phyloP scores from a whole-genome alignment of 2,113 vertebrate genomes.

The Aspiorhynchus laticeps region DNA sequence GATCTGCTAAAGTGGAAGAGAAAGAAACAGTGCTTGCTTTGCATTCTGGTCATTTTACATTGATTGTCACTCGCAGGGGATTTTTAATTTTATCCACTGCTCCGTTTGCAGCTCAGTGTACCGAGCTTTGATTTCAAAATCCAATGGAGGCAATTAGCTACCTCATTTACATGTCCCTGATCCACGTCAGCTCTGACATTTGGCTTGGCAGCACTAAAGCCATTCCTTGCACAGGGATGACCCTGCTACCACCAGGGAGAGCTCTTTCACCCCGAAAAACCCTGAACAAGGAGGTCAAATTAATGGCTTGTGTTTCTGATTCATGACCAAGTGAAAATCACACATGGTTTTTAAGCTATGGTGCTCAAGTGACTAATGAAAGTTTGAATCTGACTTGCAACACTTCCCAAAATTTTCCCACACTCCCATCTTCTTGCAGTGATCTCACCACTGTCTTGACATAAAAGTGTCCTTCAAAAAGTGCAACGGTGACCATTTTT shows the following conservation, averaged over 20 bases:
- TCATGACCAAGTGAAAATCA: too few species aligned
- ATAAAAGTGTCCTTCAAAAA: background rate
- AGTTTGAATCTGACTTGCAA: background rate
- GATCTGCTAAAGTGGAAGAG: slow-evolving; percentile 31
- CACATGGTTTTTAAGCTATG: background rate
- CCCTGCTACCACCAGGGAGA: background rate
- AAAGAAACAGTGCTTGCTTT: slow-evolving; percentile 13
- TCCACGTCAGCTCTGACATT: slow-evolving; percentile 41
- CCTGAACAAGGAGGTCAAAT: slow-evolving; percentile 22
- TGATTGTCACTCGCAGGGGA: slow-evolving; percentile 41
- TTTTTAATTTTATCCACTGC: slow-evolving; percentile 70
- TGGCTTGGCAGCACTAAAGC: background rate
- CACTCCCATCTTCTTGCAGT: background rate
- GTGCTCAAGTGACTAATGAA: background rate
- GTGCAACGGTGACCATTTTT: too few species aligned
- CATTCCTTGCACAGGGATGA: background rate
- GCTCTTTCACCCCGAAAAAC: slow-evolving; percentile 42
- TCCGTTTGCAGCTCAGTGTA: slow-evolving; percentile 62
- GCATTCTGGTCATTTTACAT: slow-evolving; percentile 26
- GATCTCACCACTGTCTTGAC: background rate
- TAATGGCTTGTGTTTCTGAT: background rate
- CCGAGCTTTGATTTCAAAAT: slow-evolving; percentile 75
- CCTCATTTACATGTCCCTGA: slow-evolving; percentile 72
- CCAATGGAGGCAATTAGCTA: slow-evolving; percentile 78
- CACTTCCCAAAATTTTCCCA: background rate